A percentile compares a stretch with the other conserved stretches of the same genome.
phyloP scores from a whole-genome alignment of 1,140 invertebrate species.

The Saccostrea cuccullata region DNA sequence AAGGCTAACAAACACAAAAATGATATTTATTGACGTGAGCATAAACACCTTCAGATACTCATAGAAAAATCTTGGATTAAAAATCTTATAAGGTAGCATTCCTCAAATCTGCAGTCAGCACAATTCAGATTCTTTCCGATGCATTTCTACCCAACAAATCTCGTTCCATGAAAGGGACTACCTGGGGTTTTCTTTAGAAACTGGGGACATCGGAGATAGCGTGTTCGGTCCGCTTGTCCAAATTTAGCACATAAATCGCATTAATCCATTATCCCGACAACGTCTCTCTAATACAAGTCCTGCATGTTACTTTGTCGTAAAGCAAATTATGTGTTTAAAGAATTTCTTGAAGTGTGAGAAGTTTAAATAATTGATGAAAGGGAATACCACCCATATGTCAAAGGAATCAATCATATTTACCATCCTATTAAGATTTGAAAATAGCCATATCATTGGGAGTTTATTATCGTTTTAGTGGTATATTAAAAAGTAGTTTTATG shows the following conservation, averaged over 20 bases:
- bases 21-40: not conserved
- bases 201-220: not conserved
- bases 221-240: not conserved
- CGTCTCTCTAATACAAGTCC: not conserved
- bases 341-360: conserved; percentile 31
- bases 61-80: not conserved
- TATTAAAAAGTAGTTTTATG: not conserved
- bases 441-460: not conserved
- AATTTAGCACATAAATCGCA: not conserved
- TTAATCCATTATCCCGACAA: not conserved
- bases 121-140: not conserved
- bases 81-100: not conserved
- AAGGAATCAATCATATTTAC: not conserved
- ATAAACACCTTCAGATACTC: not conserved
- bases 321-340: conserved; percentile 17
- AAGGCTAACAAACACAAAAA: not conserved
- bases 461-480: conserved; percentile 20
- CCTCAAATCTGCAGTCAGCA: not conserved
- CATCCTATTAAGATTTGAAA: conserved; percentile 14
- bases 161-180: not conserved
- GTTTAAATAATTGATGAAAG: conserved; percentile 30
- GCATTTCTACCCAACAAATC: not conserved
- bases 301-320: conserved; percentile 27
- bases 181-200: not conserved
- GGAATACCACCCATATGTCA: conserved; percentile 29